These are phyloP conservation scores for Clamator glandarius DNA, from an alignment of 2,797 vertebrate genomes.

Conservation along the genomic window DNA sequence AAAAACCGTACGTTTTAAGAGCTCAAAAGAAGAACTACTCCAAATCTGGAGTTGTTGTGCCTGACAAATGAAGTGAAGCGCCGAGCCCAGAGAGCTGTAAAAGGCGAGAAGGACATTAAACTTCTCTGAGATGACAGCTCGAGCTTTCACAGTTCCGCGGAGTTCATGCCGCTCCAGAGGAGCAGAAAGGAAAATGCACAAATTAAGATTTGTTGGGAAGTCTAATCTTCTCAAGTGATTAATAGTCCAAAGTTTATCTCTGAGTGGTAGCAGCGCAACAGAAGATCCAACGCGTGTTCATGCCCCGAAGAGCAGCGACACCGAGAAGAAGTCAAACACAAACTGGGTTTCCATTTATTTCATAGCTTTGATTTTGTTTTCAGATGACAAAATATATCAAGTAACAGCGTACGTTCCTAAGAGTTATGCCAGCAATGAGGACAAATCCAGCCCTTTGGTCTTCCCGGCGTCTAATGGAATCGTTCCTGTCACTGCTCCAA, in stretches of 20 bases:
- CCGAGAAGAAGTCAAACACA: not conserved
- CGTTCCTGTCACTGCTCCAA: not conserved
- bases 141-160: not conserved
- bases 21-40: not conserved
- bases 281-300: not conserved
- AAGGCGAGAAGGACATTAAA: not conserved
- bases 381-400: not conserved
- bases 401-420: not conserved
- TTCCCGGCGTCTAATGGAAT: not conserved
- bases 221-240: not conserved
- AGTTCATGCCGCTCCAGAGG: not conserved
- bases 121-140: not conserved
- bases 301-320: not conserved
- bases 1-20: not conserved
- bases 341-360: rapidly evolving
- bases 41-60: not conserved
- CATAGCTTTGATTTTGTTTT: not conserved
- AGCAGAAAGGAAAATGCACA: not conserved
- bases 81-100: not conserved
- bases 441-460: not conserved
- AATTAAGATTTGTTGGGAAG: not conserved
- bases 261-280: not conserved
- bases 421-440: not conserved
- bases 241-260: not conserved
- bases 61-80: constrained; percentile 20